Conservation (phyloP, 2,888 invertebrate species). For the Oithona nana region DNA sequence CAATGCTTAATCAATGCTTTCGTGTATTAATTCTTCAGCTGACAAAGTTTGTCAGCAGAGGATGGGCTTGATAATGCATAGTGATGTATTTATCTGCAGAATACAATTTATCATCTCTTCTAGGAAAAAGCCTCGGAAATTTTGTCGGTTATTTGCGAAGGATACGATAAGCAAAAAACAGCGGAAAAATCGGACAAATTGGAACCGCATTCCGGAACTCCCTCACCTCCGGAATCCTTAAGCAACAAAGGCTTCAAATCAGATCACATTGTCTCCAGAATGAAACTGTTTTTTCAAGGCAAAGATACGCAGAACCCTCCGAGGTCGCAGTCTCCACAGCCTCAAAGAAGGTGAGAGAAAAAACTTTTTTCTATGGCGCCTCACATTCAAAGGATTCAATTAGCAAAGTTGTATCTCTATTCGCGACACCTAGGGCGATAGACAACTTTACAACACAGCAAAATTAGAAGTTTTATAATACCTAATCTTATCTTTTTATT, state of each 20-base stretch:
- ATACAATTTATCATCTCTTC: neutral
- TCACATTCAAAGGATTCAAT: too few relatives aligned
- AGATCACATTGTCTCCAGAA: constrained; percentile 2
- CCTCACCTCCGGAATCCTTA: constrained; percentile 1
- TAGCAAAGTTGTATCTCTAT: too few relatives aligned
- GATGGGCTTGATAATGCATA: too few relatives aligned
- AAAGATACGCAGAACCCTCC: neutral
- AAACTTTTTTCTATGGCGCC: too few relatives aligned
- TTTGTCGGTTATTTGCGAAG: constrained; percentile 7
- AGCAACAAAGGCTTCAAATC: neutral
- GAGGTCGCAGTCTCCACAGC: neutral
- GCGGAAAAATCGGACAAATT: neutral
- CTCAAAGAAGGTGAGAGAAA: neutral
- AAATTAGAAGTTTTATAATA: too few relatives aligned
- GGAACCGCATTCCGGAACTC: neutral
- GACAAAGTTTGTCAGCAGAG: too few relatives aligned
- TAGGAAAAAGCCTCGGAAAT: constrained; percentile 10
- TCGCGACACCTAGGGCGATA: too few relatives aligned
- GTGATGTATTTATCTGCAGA: neutral
- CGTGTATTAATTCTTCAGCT: too few relatives aligned
- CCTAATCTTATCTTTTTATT: too few relatives aligned
- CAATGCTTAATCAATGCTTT: too few relatives aligned
- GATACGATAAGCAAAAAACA: neutral
- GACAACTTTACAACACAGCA: too few relatives aligned
- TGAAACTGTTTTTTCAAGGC: constrained; percentile 14